Conservation (phyloP, 1,140 invertebrate species). For the Dryas iulia region DNA sequence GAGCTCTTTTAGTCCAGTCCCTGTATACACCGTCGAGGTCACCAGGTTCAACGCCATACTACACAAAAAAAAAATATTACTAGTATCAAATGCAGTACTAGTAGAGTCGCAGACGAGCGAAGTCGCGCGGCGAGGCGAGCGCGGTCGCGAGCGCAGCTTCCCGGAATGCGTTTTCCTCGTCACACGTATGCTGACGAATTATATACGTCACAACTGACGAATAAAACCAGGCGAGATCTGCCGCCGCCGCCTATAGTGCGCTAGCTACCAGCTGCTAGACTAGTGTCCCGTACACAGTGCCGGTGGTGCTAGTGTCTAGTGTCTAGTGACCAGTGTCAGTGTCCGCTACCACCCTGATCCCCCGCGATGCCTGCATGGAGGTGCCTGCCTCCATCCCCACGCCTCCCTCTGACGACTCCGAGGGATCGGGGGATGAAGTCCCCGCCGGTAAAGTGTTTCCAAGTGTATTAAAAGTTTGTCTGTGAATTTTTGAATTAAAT, state of each 20-base stretch:
- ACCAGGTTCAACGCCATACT: too few species aligned
- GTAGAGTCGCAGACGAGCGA: too few species aligned
- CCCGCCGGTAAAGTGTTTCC: constrained; percentile 56
- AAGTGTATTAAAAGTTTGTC: neutral
- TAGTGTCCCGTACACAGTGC: neutral
- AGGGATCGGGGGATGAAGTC: constrained; percentile 56
- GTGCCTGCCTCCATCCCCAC: constrained; percentile 32
- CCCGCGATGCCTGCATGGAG: constrained; percentile 71
- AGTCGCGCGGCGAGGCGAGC: neutral
- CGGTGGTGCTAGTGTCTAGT: neutral
- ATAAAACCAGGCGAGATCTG: constrained; percentile 54
- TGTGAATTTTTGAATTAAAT: neutral
- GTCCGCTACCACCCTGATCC: constrained; percentile 48
- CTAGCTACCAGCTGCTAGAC: constrained; percentile 4
- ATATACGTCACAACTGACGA: constrained; percentile 58
- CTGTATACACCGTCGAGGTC: too few species aligned
- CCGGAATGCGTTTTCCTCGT: constrained; percentile 77
- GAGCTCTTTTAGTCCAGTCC: too few species aligned
- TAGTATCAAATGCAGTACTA: too few species aligned
- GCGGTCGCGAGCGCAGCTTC: constrained; percentile 59
- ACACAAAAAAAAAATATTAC: too few species aligned
- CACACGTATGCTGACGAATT: constrained; percentile 50
- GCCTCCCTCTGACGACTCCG: constrained; percentile 46
- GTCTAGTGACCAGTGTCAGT: constrained; percentile 16
- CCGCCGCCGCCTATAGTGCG: constrained; percentile 53